Evolutionary conservation across 37 sponge, comb jelly and placozoan species (phyloP).

Genomic region (Spongilla lacustris): DNA sequence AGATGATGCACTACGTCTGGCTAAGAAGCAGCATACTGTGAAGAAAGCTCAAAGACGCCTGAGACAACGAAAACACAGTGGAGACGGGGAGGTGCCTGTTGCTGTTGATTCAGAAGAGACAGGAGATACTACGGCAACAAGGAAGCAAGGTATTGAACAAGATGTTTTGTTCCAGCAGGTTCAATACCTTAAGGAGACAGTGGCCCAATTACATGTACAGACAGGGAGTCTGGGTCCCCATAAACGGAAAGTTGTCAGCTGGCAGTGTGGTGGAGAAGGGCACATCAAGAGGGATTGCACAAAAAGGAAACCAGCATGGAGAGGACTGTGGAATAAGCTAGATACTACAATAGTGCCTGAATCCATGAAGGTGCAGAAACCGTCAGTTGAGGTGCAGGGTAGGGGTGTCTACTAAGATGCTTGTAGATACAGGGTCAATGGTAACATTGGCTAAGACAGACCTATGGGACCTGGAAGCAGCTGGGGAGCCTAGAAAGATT

Average conservation of each 20-base stretch:
- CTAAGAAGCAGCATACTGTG: background rate
- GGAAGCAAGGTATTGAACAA: background rate
- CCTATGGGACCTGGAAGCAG: too few relatives aligned
- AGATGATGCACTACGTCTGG: background rate
- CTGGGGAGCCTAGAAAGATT: too few relatives aligned
- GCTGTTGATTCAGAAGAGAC: too few relatives aligned
- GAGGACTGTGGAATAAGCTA: too few relatives aligned
- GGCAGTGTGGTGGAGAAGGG: conserved; percentile 5
- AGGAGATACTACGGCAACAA: too few relatives aligned
- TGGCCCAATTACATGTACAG: background rate
- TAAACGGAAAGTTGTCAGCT: background rate
- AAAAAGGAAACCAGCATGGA: background rate
- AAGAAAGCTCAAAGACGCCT: conserved; percentile 12
- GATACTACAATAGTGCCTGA: too few relatives aligned
- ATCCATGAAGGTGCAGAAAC: too few relatives aligned
- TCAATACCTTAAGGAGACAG: background rate
- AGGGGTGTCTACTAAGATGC: too few relatives aligned
- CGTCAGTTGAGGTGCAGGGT: too few relatives aligned
- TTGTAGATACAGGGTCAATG: too few relatives aligned
- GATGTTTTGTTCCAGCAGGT: background rate
- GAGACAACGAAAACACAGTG: background rate
- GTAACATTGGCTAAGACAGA: too few relatives aligned
- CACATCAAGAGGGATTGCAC: background rate
- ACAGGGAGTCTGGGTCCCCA: background rate
- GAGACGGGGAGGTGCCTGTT: background rate